Evolutionary conservation across 53 echinoderm and acorn worm genomes (phyloP).

Genomic region (Holothuria scabra): DNA sequence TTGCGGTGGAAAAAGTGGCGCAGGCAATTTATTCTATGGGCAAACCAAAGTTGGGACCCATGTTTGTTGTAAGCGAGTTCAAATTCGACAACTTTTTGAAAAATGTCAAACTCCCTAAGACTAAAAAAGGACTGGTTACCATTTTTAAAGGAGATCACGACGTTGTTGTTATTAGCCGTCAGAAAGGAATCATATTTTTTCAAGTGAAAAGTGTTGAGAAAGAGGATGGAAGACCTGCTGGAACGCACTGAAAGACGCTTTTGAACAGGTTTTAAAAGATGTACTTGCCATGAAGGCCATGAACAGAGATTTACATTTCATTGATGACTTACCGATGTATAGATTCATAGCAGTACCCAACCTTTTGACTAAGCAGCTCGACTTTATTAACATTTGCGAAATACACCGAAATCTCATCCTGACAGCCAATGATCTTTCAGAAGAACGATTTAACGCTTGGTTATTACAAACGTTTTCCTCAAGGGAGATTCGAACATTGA

Average conservation of each 20-base stretch:
- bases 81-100: constrained; percentile 2
- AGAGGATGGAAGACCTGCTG: no score
- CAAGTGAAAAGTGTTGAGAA: constrained; percentile 26
- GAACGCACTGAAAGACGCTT: not conserved
- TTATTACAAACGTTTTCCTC: no score
- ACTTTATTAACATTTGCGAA: not conserved
- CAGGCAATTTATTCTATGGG: not conserved
- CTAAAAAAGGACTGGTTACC: not conserved
- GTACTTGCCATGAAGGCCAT: constrained; percentile 6
- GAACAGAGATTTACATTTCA: constrained; percentile 34
- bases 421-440: not conserved
- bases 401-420: not conserved
- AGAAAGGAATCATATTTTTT: not conserved
- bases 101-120: not conserved
- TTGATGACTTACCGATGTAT: not conserved
- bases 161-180: constrained; percentile 24
- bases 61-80: constrained; percentile 35
- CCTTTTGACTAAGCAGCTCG: not conserved
- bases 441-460: not conserved
- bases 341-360: not conserved
- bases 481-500: no score
- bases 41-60: not conserved
- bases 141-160: constrained; percentile 29
- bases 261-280: constrained; percentile 21
- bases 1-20: constrained; percentile 27